These are phyloP conservation scores for Eutrigla gurnardus DNA, from an alignment of 2,797 vertebrate genomes.

Conservation along the genomic window DNA sequence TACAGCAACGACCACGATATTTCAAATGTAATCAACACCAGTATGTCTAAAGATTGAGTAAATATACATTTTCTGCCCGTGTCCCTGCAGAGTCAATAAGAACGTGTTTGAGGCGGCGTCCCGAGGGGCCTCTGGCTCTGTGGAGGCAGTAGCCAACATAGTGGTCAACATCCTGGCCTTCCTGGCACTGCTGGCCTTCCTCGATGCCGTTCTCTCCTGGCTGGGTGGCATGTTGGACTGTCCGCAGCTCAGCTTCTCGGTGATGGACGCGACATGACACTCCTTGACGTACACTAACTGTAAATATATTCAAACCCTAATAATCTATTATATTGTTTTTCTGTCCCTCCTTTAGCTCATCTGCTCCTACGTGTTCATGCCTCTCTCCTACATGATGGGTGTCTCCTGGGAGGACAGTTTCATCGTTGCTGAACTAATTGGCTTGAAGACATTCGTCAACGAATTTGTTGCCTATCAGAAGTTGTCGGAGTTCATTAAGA, in stretches of 20 bases:
- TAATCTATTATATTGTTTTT: neutral
- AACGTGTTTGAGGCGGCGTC: constrained; percentile 89
- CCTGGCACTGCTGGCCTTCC: constrained; percentile 86
- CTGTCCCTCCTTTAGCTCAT: constrained; percentile 80
- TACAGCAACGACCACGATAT: neutral
- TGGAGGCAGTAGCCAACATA: constrained; percentile 84
- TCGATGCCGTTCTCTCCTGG: constrained; percentile 88
- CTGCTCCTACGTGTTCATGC: constrained; percentile 92
- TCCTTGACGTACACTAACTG: neutral
- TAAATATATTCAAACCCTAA: neutral
- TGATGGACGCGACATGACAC: constrained; percentile 52
- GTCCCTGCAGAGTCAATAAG: constrained; percentile 77
- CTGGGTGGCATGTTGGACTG: constrained; percentile 88
- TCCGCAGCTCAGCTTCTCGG: constrained; percentile 89
- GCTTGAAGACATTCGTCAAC: constrained; percentile 91
- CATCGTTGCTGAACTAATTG: constrained; percentile 88
- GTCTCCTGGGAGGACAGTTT: constrained; percentile 92
- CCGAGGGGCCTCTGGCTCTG: constrained; percentile 85
- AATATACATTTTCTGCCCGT: neutral
- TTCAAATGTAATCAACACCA: constrained; percentile 3
- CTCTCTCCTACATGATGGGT: constrained; percentile 92
- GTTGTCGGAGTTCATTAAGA: constrained; percentile 84
- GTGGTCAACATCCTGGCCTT: constrained; percentile 87
- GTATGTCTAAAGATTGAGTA: neutral
- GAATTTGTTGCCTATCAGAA: constrained; percentile 91